These are phyloP conservation scores for Vollenhovia emeryi DNA, from an alignment of 1,140 invertebrate species.

Conservation along the genomic window DNA sequence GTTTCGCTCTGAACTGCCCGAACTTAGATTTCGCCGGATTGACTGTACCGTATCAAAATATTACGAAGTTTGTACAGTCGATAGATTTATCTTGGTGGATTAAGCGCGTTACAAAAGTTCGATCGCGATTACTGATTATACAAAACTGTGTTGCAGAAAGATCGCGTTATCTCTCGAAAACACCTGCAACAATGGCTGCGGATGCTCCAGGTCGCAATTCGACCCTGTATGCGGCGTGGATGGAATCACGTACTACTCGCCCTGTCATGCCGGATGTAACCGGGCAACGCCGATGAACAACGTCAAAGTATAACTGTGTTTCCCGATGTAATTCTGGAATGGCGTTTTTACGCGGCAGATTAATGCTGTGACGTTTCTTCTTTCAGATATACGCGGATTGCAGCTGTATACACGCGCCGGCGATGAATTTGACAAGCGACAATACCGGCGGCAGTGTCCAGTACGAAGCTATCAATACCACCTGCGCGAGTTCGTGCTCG, in stretches of 20 bases:
- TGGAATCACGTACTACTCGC: constrained; percentile 93
- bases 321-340: neutral
- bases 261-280: constrained; percentile 93
- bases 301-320: constrained; percentile 67
- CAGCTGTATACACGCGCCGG: constrained; percentile 82
- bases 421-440: constrained; percentile 61
- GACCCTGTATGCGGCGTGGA: constrained; percentile 92
- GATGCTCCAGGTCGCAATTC: constrained; percentile 86
- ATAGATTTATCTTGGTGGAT: neutral
- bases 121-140: neutral
- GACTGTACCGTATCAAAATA: constrained; percentile 86
- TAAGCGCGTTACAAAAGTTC: neutral
- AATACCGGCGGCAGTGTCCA: constrained; percentile 72
- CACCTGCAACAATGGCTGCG: constrained; percentile 88
- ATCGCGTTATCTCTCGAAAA: constrained; percentile 79
- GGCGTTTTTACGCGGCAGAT: neutral
- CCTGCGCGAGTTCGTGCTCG: constrained; percentile 88
- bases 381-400: constrained; percentile 86
- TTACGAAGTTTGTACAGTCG: constrained; percentile 81
- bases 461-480: constrained; percentile 88
- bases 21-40: constrained; percentile 91
- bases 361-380: neutral
- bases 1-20: constrained; percentile 91
- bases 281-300: constrained; percentile 79
- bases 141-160: constrained; percentile 64